Percentiles rank a stretch among this genome's conserved stretches.
phyloP scores from a whole-genome alignment of 2,113 vertebrate species.

The Spheniscus mendiculus region DNA sequence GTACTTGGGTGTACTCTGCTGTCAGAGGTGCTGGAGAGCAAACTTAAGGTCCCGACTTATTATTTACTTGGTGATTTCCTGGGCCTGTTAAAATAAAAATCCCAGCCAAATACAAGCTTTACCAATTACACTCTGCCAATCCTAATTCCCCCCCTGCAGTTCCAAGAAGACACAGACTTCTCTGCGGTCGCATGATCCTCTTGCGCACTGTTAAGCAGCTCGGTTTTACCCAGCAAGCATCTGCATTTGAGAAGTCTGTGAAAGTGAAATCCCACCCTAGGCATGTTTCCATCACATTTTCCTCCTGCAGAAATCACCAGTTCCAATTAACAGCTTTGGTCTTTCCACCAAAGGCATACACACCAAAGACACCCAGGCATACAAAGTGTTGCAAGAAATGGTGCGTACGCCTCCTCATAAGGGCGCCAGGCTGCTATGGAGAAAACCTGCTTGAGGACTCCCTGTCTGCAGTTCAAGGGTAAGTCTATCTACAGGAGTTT shows the following conservation, averaged over 20 bases:
- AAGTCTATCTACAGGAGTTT: not conserved
- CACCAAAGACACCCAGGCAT: not conserved
- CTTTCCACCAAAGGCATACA: not conserved
- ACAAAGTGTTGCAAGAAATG: not conserved
- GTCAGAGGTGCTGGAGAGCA: not conserved
- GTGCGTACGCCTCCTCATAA: not conserved
- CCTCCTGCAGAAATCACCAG: not conserved
- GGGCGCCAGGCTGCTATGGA: not conserved
- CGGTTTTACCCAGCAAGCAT: not conserved
- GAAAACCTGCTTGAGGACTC: not conserved
- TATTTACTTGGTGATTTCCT: not conserved
- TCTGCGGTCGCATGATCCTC: not conserved
- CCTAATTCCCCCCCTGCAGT: slow-evolving; percentile 23
- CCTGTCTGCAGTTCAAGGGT: not conserved
- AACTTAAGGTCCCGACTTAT: not conserved
- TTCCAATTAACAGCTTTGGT: not conserved
- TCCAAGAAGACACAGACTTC: not conserved
- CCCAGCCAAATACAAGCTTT: not conserved
- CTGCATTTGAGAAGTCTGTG: not conserved
- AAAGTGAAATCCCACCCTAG: slow-evolving; percentile 6
- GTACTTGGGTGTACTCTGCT: not conserved
- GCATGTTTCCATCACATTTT: not conserved
- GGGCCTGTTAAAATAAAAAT: not conserved
- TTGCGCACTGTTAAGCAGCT: slow-evolving; percentile 7
- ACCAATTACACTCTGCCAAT: not conserved